Evolutionary conservation across 2,888 invertebrate species (phyloP).

Genomic region (Nemapogon koenigi): DNA sequence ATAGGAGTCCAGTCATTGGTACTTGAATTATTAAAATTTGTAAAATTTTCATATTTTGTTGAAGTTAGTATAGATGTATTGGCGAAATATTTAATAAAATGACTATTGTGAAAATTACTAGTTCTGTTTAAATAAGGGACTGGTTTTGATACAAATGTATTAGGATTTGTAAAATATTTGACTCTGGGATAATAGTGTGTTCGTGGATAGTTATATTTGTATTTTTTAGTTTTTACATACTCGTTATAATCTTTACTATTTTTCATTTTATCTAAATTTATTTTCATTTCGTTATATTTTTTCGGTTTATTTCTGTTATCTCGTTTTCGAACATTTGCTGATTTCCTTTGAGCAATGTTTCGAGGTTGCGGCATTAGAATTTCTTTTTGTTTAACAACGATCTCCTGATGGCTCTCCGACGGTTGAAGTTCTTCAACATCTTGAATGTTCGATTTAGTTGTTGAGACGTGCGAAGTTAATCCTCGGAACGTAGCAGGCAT

Average conservation of each 20-base stretch:
- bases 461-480: conserved; percentile 41
- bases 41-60: not conserved
- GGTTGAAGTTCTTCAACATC: conserved; percentile 23
- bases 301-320: conserved; percentile 32
- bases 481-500: conserved; percentile 52
- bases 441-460: conserved; percentile 33
- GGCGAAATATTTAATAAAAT: not conserved
- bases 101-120: not conserved
- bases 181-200: conserved; percentile 52
- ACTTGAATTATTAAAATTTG: not conserved
- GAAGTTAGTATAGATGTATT: too few relatives aligned
- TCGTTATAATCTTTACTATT: conserved; percentile 51
- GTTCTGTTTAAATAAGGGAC: not conserved
- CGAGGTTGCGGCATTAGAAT: conserved; percentile 49
- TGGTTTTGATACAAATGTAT: conserved; percentile 20
- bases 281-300: conserved; percentile 44
- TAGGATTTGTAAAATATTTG: conserved; percentile 47
- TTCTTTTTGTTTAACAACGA: conserved; percentile 37
- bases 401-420: conserved; percentile 17
- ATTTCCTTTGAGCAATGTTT: conserved; percentile 50
- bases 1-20: conserved; percentile 48
- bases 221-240: conserved; percentile 53
- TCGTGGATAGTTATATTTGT: conserved; percentile 49
- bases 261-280: conserved; percentile 45
- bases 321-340: conserved; percentile 29